Conservation (phyloP, 2,797 vertebrate species). For the Dipus sagitta region DNA sequence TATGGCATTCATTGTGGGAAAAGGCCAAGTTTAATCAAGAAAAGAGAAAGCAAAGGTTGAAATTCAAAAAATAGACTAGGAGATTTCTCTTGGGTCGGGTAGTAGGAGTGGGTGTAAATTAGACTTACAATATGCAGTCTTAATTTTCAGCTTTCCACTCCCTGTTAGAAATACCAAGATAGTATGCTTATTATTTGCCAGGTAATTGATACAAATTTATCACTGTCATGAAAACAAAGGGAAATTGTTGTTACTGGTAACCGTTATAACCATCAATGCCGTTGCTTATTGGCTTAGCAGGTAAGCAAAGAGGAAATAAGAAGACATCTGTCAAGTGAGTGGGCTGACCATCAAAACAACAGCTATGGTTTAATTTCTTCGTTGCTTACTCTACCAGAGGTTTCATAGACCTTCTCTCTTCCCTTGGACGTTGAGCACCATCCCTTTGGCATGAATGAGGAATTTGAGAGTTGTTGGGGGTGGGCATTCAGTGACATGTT, state of each 20-base stretch:
- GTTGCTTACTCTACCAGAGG: not conserved
- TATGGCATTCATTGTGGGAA: conserved; percentile 1
- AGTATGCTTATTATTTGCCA: not conserved
- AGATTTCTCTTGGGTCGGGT: not conserved
- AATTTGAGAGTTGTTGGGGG: not conserved
- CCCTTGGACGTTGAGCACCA: not conserved
- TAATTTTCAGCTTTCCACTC: not conserved
- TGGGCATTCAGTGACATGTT: not conserved
- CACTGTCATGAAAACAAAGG: not conserved
- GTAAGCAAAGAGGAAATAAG: not conserved
- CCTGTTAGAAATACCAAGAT: not conserved
- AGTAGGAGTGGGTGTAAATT: not conserved
- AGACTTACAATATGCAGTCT: not conserved
- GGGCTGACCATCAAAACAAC: not conserved
- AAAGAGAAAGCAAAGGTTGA: conserved; percentile 14
- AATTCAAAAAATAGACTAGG: not conserved
- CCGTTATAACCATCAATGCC: not conserved
- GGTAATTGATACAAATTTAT: not conserved
- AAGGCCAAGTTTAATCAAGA: conserved; percentile 32
- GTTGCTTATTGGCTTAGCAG: not conserved
- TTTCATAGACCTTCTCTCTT: not conserved
- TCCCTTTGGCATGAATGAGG: not conserved
- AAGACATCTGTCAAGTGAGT: not conserved
- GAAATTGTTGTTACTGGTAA: not conserved
- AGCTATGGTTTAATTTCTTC: not conserved